Percentiles rank a stretch among this genome's conserved stretches.
These are phyloP conservation scores for Lytechinus pictus DNA, from an alignment of 35 echinoderm and acorn worm genomes.

Conservation along the genomic window DNA sequence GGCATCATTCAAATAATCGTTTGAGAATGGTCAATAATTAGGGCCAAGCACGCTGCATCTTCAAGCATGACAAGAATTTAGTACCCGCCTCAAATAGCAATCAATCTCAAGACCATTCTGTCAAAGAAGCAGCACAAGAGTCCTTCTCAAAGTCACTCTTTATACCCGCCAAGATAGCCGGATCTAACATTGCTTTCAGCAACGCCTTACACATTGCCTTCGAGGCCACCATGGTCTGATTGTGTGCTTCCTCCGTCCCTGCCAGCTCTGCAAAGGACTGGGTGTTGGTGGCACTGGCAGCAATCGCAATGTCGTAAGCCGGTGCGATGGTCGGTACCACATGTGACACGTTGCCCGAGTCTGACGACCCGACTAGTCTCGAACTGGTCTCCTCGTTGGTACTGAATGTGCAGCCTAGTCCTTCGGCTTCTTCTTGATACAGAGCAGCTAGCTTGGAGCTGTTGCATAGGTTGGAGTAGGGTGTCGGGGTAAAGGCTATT, in stretches of 20 bases:
- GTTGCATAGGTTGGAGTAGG: constrained; percentile 71
- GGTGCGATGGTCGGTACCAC: constrained; percentile 69
- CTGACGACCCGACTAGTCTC: constrained; percentile 65
- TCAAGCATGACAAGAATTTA: no score
- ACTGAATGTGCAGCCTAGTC: constrained; percentile 63
- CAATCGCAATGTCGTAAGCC: constrained; percentile 53
- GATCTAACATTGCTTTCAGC: constrained; percentile 56
- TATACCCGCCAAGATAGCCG: constrained; percentile 39
- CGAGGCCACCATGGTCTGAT: constrained; percentile 38
- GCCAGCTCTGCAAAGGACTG: constrained; percentile 58
- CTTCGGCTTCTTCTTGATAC: constrained; percentile 70
- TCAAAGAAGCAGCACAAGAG: constrained; percentile 44
- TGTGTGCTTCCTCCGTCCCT: constrained; percentile 65
- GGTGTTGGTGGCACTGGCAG: constrained; percentile 55
- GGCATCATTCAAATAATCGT: no score
- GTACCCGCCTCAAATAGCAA: no score
- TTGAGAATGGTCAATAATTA: no score
- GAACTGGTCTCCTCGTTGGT: background rate
- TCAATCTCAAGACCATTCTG: constrained; percentile 53
- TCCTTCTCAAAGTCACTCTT: constrained; percentile 57
- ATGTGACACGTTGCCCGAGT: constrained; percentile 78
- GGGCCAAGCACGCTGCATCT: no score
- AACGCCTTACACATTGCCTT: constrained; percentile 70
- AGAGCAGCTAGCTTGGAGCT: constrained; percentile 56
- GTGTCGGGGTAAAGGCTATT: constrained; percentile 67